Conservation (phyloP, 1,140 invertebrate genomes). For the Tenebrio molitor region DNA sequence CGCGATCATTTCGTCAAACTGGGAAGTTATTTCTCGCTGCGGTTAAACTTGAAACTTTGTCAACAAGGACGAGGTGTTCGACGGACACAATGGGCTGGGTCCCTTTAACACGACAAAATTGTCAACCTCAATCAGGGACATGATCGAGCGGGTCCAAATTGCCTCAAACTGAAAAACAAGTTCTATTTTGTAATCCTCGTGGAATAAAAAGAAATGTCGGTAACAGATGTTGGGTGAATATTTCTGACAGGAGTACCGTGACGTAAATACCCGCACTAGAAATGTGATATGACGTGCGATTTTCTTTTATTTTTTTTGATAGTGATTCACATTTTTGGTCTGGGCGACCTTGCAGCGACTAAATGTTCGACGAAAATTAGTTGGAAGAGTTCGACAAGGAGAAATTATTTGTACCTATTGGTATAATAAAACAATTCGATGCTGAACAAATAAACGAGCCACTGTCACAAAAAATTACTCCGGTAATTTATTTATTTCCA, state of each 20-base stretch:
- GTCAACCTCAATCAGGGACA: constrained; percentile 51
- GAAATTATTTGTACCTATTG: neutral
- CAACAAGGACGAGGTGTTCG: neutral
- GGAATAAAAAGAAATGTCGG: constrained; percentile 41
- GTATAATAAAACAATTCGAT: constrained; percentile 24
- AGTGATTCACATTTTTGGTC: neutral
- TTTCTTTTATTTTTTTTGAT: neutral
- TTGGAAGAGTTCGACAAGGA: no score
- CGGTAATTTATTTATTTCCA: constrained; percentile 41
- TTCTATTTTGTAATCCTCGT: constrained; percentile 26
- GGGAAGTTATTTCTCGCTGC: neutral
- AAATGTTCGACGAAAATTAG: no score
- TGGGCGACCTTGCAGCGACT: neutral
- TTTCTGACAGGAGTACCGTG: constrained; percentile 2
- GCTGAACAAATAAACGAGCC: constrained; percentile 17
- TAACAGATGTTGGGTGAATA: constrained; percentile 16
- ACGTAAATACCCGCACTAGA: constrained; percentile 30
- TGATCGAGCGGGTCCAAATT: constrained; percentile 44
- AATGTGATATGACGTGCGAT: constrained; percentile 29
- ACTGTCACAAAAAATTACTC: constrained; percentile 3
- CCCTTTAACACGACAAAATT: constrained; percentile 23
- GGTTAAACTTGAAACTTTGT: constrained; percentile 13
- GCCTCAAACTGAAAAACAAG: constrained; percentile 48
- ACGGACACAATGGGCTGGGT: neutral
- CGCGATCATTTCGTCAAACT: constrained; percentile 18